phyloP scores from a whole-genome alignment of 2,113 vertebrate species.

The Eira barbara region DNA sequence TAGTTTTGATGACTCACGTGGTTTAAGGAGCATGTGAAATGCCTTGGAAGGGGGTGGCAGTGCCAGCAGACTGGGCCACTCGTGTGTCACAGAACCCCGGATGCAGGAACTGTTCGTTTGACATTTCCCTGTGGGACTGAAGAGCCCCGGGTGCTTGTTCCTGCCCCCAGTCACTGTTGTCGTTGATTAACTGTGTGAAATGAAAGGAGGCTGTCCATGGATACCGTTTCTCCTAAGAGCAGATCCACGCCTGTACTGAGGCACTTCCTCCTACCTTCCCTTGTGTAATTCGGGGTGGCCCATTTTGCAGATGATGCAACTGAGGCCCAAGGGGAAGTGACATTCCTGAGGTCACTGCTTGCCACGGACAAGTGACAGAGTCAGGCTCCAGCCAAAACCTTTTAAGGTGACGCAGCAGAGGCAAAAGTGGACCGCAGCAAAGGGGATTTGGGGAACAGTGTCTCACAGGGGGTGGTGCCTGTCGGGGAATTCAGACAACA shows the following conservation, averaged over 20 bases:
- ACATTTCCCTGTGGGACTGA: neutral
- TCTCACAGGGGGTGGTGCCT: too few species aligned
- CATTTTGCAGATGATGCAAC: constrained; percentile 49
- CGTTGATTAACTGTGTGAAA: neutral
- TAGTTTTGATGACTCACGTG: neutral
- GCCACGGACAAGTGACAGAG: neutral
- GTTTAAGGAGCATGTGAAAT: neutral
- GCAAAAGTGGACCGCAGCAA: neutral
- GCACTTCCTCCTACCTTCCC: neutral
- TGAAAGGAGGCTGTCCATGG: neutral
- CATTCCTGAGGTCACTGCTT: neutral
- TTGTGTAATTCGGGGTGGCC: neutral
- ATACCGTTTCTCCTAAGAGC: neutral
- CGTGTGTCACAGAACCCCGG: neutral
- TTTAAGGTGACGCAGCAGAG: neutral
- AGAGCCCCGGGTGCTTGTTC: neutral
- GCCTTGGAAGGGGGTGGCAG: neutral
- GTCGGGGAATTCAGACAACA: neutral
- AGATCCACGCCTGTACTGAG: too few species aligned
- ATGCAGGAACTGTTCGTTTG: neutral
- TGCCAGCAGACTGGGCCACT: neutral
- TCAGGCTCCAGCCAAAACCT: neutral
- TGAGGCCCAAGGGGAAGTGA: neutral
- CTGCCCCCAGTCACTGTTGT: neutral
- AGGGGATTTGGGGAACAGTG: neutral